These are phyloP conservation scores for Erynnis tages DNA, from an alignment of 2,888 invertebrate species.

Conservation along the genomic window DNA sequence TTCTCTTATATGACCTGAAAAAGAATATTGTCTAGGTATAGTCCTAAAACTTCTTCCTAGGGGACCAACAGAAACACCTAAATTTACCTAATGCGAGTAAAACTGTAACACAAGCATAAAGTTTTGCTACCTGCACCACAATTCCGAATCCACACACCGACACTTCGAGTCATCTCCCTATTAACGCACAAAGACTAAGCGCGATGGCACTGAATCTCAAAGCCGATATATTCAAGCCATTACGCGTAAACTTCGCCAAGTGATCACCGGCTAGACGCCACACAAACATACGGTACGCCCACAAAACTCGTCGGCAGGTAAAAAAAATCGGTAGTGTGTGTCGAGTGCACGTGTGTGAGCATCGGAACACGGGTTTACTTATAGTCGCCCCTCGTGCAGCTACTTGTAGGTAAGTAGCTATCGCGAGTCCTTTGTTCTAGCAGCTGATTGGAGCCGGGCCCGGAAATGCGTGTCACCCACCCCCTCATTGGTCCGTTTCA, in stretches of 20 bases:
- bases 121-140: too few relatives aligned
- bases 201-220: slow-evolving; percentile 46
- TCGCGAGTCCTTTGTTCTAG: slow-evolving; percentile 81
- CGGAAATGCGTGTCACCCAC: slow-evolving; percentile 82
- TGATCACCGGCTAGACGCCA: slow-evolving; percentile 68
- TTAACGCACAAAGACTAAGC: slow-evolving; percentile 46
- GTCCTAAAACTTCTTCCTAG: too few relatives aligned
- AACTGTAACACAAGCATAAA: too few relatives aligned
- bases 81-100: too few relatives aligned
- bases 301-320: slow-evolving; percentile 67
- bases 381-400: slow-evolving; percentile 65
- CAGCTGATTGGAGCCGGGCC: slow-evolving; percentile 82
- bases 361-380: slow-evolving; percentile 53
- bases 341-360: slow-evolving; percentile 59
- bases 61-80: too few relatives aligned
- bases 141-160: neutral
- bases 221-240: slow-evolving; percentile 63
- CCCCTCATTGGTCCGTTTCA: slow-evolving; percentile 82
- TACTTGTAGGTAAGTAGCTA: slow-evolving; percentile 79
- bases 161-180: neutral
- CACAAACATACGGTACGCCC: slow-evolving; percentile 63
- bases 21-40: too few relatives aligned
- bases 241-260: slow-evolving; percentile 65
- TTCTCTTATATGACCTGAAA: too few relatives aligned
- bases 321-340: slow-evolving; percentile 60